Percentiles rank a stretch among this genome's conserved stretches.
These are phyloP conservation scores for Eumaeus atala DNA, from an alignment of 1,140 invertebrate genomes.

Conservation along the genomic window DNA sequence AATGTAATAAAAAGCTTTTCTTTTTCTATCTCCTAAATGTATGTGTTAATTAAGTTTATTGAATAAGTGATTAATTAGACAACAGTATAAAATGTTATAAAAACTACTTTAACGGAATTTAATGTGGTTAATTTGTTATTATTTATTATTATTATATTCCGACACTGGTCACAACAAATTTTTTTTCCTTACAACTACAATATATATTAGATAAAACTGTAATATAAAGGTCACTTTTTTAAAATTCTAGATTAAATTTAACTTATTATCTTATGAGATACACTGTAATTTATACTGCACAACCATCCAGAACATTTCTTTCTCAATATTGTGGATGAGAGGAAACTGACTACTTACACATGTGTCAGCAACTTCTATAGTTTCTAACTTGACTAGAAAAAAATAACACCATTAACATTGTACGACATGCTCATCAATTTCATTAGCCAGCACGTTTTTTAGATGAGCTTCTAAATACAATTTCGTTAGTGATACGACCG, in stretches of 20 bases:
- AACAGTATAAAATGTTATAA: too few relatives aligned
- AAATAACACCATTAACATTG: conserved; percentile 63
- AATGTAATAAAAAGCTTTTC: too few relatives aligned
- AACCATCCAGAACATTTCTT: conserved; percentile 69
- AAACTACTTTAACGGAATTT: too few relatives aligned
- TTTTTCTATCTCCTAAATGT: too few relatives aligned
- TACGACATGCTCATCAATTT: conserved; percentile 63
- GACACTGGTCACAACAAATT: too few relatives aligned
- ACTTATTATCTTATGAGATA: conserved; percentile 72
- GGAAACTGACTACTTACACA: conserved; percentile 67
- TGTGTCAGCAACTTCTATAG: conserved; percentile 61
- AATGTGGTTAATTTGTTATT: too few relatives aligned
- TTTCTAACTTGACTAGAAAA: conserved; percentile 71
- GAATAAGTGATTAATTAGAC: too few relatives aligned
- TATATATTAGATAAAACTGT: conserved; percentile 76
- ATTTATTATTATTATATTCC: too few relatives aligned
- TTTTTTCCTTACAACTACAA: conserved; percentile 76
- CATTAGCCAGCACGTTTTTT: conserved; percentile 66
- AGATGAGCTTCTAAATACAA: conserved; percentile 62
- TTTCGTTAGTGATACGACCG: conserved; percentile 51
- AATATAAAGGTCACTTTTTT: conserved; percentile 75
- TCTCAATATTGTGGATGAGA: conserved; percentile 74
- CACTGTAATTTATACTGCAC: conserved; percentile 72
- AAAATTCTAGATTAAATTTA: conserved; percentile 71
- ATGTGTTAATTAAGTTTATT: too few relatives aligned